Conservation (phyloP, 2,797 vertebrate species). For the Pseudomugil gertrudae region DNA sequence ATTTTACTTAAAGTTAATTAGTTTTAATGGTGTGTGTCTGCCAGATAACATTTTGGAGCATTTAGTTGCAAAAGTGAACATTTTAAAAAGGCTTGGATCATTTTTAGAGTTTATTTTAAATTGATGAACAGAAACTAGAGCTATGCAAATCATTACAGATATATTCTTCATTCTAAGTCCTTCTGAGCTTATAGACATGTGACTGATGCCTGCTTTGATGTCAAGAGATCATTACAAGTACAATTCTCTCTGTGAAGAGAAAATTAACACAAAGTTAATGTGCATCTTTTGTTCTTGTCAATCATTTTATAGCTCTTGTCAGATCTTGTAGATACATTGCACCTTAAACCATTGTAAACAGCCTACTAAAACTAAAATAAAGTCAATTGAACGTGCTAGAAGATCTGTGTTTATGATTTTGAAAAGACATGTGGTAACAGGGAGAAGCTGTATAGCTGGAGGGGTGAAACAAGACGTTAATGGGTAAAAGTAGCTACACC, state of each 20-base stretch:
- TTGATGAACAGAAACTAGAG: neutral
- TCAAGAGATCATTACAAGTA: constrained; percentile 15
- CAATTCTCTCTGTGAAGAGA: neutral
- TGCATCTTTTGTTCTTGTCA: neutral
- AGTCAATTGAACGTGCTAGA: constrained; percentile 48
- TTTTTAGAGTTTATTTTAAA: neutral
- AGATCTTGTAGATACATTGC: neutral
- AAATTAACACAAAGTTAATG: neutral
- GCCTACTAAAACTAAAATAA: constrained; percentile 46
- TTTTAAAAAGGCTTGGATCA: neutral
- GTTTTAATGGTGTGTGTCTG: neutral
- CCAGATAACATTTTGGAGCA: no score
- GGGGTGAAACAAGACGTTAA: constrained; percentile 23
- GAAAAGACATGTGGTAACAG: neutral
- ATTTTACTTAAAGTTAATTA: neutral
- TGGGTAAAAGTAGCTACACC: constrained; percentile 25
- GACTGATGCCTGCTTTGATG: neutral
- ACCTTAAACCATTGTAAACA: constrained; percentile 23
- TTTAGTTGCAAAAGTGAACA: no score
- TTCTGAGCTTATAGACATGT: neutral
- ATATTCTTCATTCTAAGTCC: neutral
- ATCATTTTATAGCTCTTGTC: neutral
- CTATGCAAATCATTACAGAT: neutral
- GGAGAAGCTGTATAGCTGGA: constrained; percentile 2
- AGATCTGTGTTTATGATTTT: constrained; percentile 65